Base-by-base conservation (phyloP, 2,888 invertebrate genomes). In the Synergus japonicus region DNA sequence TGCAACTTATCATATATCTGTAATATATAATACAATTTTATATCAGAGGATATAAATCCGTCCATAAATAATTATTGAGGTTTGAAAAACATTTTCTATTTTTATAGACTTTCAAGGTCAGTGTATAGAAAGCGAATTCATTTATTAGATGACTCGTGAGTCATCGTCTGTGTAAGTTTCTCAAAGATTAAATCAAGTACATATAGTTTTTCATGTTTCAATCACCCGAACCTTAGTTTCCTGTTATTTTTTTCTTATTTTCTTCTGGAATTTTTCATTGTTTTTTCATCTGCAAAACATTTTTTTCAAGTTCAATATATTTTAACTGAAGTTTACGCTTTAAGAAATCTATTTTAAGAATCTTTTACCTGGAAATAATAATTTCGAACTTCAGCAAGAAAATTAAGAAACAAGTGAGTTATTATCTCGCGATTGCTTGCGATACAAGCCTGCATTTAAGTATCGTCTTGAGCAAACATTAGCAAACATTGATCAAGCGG, bases 401-500 rank as follows among this genome's bases (percentile, higher is more conserved):
- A 37, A 49, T 73, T 73, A 37, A n/a, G n/a, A 37, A 73, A 73
- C 37, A 54, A 73, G 54, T 73, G 49, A 37, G 37, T 29, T 54
- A 66, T 73, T 73, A 73, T 73, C 54, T 9, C 8, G 10, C 15
- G 67, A 37, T 73, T 54, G 54, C 54, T 9, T 3, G 10, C 15
- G 67, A 37, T 54, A 73, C 37, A 73, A 73, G 49, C 37, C 15
- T 73, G 37, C 29, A 37, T 29, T 69, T 69, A 29, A 46, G 49
- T 49, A 73, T 73, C 73, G 54, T 67, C 73, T 54, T 54, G 29
- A 73, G n/a, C n/a, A 54, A 73, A 73, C 54, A 73, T 73, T 54
- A 73, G n/a, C n/a, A 54, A 73, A 73, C 54, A 73, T 73, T 54
- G 37, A 73, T 37, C 73, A 73, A 13, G 29, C 29, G 15, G 54